phyloP scores from a whole-genome alignment of 1,140 invertebrate genomes.

The Penaeus chinensis region DNA sequence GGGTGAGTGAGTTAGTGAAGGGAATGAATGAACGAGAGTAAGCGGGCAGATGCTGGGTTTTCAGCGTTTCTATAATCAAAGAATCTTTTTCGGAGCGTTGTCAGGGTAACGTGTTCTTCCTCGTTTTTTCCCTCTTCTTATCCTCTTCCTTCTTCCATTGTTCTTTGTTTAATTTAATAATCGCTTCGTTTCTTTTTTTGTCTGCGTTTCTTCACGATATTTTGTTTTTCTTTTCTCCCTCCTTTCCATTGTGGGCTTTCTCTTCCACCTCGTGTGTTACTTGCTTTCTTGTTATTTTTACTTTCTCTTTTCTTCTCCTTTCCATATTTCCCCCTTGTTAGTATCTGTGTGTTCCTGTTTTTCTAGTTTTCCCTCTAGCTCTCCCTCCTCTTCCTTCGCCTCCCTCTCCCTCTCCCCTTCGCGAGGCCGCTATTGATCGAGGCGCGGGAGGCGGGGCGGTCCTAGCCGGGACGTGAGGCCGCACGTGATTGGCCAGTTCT shows the following conservation, averaged over 20 bases:
- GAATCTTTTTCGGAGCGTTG: too few species aligned
- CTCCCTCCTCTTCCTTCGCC: slow-evolving; percentile 8
- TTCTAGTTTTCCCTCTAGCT: background rate
- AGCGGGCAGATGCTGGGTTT: too few species aligned
- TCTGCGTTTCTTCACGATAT: background rate
- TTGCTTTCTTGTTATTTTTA: background rate
- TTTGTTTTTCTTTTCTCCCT: background rate
- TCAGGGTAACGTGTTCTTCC: too few species aligned
- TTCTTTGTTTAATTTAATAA: background rate
- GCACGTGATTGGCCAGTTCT: too few species aligned
- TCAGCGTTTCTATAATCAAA: too few species aligned
- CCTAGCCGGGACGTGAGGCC: too few species aligned
- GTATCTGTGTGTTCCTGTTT: background rate
- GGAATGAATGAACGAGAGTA: too few species aligned
- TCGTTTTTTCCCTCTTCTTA: background rate
- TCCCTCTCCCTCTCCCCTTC: slow-evolving; percentile 1
- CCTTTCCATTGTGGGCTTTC: background rate
- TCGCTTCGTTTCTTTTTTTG: background rate
- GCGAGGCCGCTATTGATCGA: too few species aligned
- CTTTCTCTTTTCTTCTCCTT: background rate
- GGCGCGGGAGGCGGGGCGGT: too few species aligned
- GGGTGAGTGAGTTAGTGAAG: too few species aligned
- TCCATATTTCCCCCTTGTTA: background rate
- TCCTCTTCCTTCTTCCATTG: background rate
- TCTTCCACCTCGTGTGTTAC: background rate